These are phyloP conservation scores for Phortica magna DNA, from an alignment of 2,888 invertebrate genomes.

Conservation along the genomic window DNA sequence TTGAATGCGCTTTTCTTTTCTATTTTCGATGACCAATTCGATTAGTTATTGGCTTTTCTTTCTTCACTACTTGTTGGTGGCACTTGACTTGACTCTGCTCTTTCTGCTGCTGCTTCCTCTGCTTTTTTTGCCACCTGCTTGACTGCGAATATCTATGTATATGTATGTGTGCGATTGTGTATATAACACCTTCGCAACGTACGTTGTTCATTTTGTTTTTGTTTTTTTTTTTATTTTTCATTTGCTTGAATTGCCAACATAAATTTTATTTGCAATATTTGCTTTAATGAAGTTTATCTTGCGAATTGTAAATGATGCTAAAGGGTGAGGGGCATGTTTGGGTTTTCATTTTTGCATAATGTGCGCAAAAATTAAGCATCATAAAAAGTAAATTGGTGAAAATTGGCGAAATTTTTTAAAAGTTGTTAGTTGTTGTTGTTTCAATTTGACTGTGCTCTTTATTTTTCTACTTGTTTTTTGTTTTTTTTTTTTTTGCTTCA, in stretches of 20 bases:
- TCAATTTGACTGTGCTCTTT: background rate
- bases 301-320: background rate
- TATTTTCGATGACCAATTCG: conserved; percentile 72
- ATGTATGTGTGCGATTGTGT: conserved; percentile 21
- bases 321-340: background rate
- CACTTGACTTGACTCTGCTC: background rate
- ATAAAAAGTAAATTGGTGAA: conserved; percentile 68
- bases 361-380: conserved; percentile 45
- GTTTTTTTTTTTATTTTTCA: conserved; percentile 43
- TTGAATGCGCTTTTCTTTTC: conserved; percentile 53
- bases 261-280: conserved; percentile 65
- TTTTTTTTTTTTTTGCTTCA: background rate
- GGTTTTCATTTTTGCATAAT: conserved; percentile 40
- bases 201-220: conserved; percentile 39
- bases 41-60: conserved; percentile 61
- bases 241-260: conserved; percentile 69
- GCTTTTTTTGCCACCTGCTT: background rate
- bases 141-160: conserved; percentile 32
- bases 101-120: background rate
- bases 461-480: background rate
- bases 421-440: conserved; percentile 18
- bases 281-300: conserved; percentile 63
- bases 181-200: conserved; percentile 49
- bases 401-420: conserved; percentile 62
- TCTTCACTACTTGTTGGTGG: background rate